Percentiles rank a stretch among this genome's conserved stretches.
phyloP scores from a whole-genome alignment of 2,113 vertebrate genomes.

The Maccullochella peelii region DNA sequence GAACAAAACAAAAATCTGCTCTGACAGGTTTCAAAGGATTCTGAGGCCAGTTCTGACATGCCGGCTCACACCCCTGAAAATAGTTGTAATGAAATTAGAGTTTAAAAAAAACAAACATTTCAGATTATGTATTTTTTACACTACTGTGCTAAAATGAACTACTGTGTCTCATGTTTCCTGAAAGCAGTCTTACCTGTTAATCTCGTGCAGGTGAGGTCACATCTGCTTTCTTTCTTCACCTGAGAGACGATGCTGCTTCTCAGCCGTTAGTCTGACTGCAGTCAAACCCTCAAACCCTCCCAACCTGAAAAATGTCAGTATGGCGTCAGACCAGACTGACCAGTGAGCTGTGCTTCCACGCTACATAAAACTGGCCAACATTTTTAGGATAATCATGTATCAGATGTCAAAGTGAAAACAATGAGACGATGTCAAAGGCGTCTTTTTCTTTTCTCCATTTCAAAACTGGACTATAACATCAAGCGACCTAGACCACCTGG shows the following conservation, averaged over 20 bases:
- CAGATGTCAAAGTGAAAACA: no score
- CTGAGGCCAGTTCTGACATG: slow-evolving; percentile 13
- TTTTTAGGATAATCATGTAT: no score
- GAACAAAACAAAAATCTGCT: no score
- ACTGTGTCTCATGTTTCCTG: not conserved
- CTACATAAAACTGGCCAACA: no score
- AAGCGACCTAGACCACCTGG: not conserved
- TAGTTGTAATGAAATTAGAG: not conserved
- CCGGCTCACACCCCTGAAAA: not conserved
- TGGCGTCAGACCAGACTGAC: not conserved
- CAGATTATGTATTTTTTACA: no score
- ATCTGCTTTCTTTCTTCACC: not conserved
- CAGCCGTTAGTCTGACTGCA: not conserved
- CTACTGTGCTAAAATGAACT: no score
- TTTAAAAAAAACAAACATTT: not conserved
- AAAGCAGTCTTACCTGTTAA: not conserved
- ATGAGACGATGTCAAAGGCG: no score
- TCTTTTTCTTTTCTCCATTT: no score
- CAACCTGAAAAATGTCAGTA: not conserved
- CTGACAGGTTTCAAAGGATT: not conserved
- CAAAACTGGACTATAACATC: not conserved
- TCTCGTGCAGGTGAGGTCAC: no score
- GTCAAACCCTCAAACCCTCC: not conserved
- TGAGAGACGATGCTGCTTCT: not conserved
- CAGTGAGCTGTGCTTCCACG: not conserved